Base-by-base conservation (phyloP, 2,888 invertebrate genomes). In the Reticulitermes lucifugus region DNA sequence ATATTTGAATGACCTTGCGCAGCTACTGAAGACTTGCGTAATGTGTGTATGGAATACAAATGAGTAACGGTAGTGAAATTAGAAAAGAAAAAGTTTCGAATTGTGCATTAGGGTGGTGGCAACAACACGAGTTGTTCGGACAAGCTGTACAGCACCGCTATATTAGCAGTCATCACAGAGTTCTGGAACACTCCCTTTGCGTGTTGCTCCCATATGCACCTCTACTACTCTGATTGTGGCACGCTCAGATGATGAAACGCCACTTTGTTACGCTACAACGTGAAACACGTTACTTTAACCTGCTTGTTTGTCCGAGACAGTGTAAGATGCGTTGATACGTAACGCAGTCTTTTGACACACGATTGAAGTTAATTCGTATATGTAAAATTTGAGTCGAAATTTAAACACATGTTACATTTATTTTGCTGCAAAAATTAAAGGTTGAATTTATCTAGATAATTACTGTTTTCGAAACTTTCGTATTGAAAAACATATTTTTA, bases 151-250 rank as follows among this genome's bases (percentile, higher is more conserved):
- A 18, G 14, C 14, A 4, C 2, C 22, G 14, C 59, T 35, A 35
- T 29, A 60, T 80, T 59, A 80, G 41, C 41, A 80, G 65, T 46
- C 60, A 65, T 81, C 41, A 65, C 51, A 81, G 46, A 41, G 43
- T 35, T 43, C 29, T 81, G 79, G 55, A 79, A 79, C 51, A 79
- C 51, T 79, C 79, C 25, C 55, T 79, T 59, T 41, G 80, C 60
- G 22, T 81, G 60, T 43, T 14, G 1, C n/a, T 60, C 6, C 41
- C n/a, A n/a, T n/a, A n/a, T 43, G 10, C 65, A 79, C 29, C 59
- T 29, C 81, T 65, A 46, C 65, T 81, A 81, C 43, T 22, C 43
- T 70, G 43, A 65, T 65, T 81, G 81, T 18, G 18, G 22, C n/a
- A 7, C 29, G 51, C 41, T 43, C 73, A 73, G 12, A 35, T 4